Base-by-base conservation (phyloP, 2,113 vertebrate species). In the Labrus mixtus region DNA sequence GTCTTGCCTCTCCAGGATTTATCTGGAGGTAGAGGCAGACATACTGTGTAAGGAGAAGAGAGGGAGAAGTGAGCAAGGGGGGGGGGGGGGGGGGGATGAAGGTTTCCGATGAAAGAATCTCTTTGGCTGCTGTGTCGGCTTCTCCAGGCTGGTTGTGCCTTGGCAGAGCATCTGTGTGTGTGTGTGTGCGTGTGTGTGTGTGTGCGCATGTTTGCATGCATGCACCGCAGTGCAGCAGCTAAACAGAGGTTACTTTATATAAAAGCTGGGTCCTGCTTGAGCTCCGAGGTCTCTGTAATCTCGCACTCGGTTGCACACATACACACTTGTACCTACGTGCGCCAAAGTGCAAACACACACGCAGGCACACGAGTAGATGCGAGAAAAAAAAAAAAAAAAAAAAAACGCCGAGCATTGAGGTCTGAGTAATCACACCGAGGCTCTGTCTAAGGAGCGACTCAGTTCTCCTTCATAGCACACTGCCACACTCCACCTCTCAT, bases 241-340 rank as follows among this genome's bases (percentile, higher is more conserved):
- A 90, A 88, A 92, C 84, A 91, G 84, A 91, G 86, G 85, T 89
- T 89, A 87, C 87, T 91, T 91, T 87, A 91, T 89, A 85, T 90
- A 91, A 86, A 94, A 89, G 77, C 86, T 84, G 86, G 89, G 93
- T 89, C 90, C 65, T 66, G 81, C 69, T 68, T 92, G 81, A 83
- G 76, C 87, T 82, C 82, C 87, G 75, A 85, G 83, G 83, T 86
- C 89, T 86, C 82, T 90, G 86, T 88, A 88, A 91, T 85, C 86
- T 84, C 71, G 13, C 78, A 74, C 79, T 54, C 56, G 63, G 73
- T 81, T 80, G 60, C 84, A 70, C 80, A 88, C 83, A 71, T 75
- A 62, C 22, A 56, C 65, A 17, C 77, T 54, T 69, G 10, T 68
- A 83, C 79, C 75, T 75, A 55, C 57, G 29, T 33, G 29, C 29